Base-by-base conservation (phyloP, 2,888 invertebrate species). In the Drosophila mayaguana region DNA sequence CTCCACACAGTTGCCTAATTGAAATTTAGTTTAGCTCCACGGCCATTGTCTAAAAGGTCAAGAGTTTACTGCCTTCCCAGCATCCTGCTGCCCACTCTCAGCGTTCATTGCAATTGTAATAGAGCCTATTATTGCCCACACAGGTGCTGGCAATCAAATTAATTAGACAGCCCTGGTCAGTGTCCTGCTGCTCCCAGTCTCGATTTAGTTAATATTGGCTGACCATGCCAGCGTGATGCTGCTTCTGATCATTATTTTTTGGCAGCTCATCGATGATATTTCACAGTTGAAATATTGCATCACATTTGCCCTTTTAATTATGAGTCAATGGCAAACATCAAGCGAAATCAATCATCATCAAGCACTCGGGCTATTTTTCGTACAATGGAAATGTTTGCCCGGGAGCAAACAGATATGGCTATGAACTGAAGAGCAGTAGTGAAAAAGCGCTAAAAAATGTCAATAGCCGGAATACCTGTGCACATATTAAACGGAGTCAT, bases 21-120 rank as follows among this genome's bases (percentile, higher is more conserved):
- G 88, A 89, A 88, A 88, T 88, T 89, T 88, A 88, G 81, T 89
- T 88, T 63, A 63, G 48, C 61, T 60, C 42, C 40, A 36, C 40
- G 28, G 18, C n/a, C 28, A 40, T 38, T 54, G 36, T 36, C 45
- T 5, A n/a, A 48, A 50, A 74, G 77, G 78, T 78, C 77, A 72
- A 78, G 66, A 74, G 78, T 78, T 66, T 74, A 57, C 55, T 57
- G 43, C 56, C 42, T 32, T 32, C 25, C 61, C 50, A 59, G 40
- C 11, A 5, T 12, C 18, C 36, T 1, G 7, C 8, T 32, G 51
- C 8, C 51, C 20, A 16, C 22, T n/a, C 8, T 8, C 18, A 63
- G 64, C 73, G 46, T 42, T 59, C 74, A 78, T 74, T 74, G 36
- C 32, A 38, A 59, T 54, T 66, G 67, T 53, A 61, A 65, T 63